Conservation (phyloP, 2,113 vertebrate genomes). For the Emydura subglobosa region DNA sequence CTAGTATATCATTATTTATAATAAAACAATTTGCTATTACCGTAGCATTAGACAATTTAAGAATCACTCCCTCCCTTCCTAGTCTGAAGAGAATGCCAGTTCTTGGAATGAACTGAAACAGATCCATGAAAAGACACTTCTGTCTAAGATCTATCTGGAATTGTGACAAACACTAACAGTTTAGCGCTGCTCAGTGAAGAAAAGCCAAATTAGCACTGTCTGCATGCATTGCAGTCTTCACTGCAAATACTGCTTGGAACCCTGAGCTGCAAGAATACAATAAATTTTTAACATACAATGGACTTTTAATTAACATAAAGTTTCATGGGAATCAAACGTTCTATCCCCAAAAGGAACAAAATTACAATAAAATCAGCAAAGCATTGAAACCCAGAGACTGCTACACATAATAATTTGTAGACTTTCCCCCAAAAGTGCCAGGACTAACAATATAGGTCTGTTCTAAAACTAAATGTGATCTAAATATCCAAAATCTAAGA, state of each 20-base stretch:
- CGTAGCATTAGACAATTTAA: not conserved
- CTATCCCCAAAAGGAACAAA: not conserved
- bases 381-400: not conserved
- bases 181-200: accelerated
- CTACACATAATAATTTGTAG: not conserved
- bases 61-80: accelerated
- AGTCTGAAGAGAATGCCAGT: not conserved
- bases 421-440: not conserved
- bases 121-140: not conserved
- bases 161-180: not conserved
- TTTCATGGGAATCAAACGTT: accelerated
- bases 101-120: not conserved
- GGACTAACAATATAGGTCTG: not conserved
- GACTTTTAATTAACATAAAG: not conserved
- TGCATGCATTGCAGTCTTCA: accelerated
- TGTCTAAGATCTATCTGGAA: accelerated
- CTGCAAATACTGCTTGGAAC: accelerated
- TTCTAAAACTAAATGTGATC: not conserved
- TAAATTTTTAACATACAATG: accelerated
- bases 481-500: not conserved
- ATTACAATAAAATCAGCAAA: not conserved
- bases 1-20: not conserved
- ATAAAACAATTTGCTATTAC: not conserved
- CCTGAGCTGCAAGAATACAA: accelerated
- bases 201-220: accelerated